Conservation (phyloP, 2,888 invertebrate species). For the Bibio marci region DNA sequence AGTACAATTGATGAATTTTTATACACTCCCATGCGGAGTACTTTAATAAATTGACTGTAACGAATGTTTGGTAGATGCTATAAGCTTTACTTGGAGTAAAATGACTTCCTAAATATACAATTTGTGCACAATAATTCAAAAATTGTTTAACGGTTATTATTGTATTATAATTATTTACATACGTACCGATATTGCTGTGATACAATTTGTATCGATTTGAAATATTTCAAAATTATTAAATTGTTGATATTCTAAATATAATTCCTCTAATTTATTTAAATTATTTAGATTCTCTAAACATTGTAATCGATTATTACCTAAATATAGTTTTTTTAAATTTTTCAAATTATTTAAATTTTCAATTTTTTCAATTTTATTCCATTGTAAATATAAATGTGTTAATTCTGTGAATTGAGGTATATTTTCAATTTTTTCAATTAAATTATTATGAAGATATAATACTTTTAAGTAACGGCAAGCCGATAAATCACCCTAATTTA, state of each 20-base stretch:
- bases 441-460: slow-evolving; percentile 67
- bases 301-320: slow-evolving; percentile 48
- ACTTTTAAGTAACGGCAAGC: slow-evolving; percentile 35
- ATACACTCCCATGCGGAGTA: no score
- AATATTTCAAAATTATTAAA: slow-evolving; percentile 36
- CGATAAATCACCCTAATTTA: slow-evolving; percentile 24
- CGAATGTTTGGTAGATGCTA: no score
- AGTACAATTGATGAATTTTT: no score
- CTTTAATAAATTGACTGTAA: no score
- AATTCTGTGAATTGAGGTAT: slow-evolving; percentile 44
- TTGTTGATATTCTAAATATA: slow-evolving; percentile 51
- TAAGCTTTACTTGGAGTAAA: no score
- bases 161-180: neutral
- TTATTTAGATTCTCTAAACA: slow-evolving; percentile 51
- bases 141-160: no score
- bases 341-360: slow-evolving; percentile 42
- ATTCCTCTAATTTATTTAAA: slow-evolving; percentile 39
- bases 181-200: slow-evolving; percentile 39
- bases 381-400: slow-evolving; percentile 54
- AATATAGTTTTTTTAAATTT: slow-evolving; percentile 60
- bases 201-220: slow-evolving; percentile 48
- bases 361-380: slow-evolving; percentile 55
- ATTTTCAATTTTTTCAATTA: slow-evolving; percentile 55
- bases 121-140: no score
- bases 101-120: no score